phyloP scores from a whole-genome alignment of 2,113 vertebrate genomes.

The Corythoichthys intestinalis region DNA sequence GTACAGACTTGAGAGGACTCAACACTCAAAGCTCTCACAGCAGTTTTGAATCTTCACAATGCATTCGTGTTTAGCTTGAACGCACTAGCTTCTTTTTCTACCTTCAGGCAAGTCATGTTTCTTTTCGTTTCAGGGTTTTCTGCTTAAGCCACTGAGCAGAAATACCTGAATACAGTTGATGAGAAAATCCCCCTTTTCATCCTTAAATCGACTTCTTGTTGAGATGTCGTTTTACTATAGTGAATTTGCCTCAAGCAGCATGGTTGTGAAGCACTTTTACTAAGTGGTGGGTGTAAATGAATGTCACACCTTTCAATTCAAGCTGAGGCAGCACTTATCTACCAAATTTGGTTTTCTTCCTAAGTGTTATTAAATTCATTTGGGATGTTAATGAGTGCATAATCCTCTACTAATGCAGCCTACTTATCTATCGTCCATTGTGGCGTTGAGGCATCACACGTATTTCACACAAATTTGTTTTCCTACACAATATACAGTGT shows the following conservation, averaged over 20 bases:
- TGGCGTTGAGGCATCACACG: slow-evolving; percentile 23
- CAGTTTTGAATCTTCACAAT: slow-evolving; percentile 32
- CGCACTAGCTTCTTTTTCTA: slow-evolving; percentile 3
- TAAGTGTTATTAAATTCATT: slow-evolving; percentile 49
- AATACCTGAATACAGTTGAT: slow-evolving; percentile 44
- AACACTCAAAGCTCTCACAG: slow-evolving; percentile 38
- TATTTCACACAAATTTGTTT: slow-evolving; percentile 15
- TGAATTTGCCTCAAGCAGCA: slow-evolving; percentile 50
- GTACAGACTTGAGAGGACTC: slow-evolving; percentile 15
- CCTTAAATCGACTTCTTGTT: slow-evolving; percentile 54
- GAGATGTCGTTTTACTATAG: slow-evolving; percentile 49
- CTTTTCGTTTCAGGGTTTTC: slow-evolving; percentile 23
- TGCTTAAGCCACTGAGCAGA: slow-evolving; percentile 40
- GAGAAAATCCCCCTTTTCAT: slow-evolving; percentile 45
- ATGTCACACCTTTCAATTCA: slow-evolving; percentile 40
- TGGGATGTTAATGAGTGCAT: slow-evolving; percentile 46
- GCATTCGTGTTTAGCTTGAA: slow-evolving; percentile 16
- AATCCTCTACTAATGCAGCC: slow-evolving; percentile 35
- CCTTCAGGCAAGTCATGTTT: slow-evolving; percentile 20
- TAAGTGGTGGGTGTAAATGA: slow-evolving; percentile 60
- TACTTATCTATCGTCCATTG: background rate
- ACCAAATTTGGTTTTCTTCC: slow-evolving; percentile 42
- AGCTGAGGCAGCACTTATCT: slow-evolving; percentile 24
- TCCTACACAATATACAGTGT: background rate
- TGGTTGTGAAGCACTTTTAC: slow-evolving; percentile 35